Percentiles rank a stretch among this genome's conserved stretches.
Conservation (phyloP, 2,797 vertebrate species). For the Eulemur rubriventer region DNA sequence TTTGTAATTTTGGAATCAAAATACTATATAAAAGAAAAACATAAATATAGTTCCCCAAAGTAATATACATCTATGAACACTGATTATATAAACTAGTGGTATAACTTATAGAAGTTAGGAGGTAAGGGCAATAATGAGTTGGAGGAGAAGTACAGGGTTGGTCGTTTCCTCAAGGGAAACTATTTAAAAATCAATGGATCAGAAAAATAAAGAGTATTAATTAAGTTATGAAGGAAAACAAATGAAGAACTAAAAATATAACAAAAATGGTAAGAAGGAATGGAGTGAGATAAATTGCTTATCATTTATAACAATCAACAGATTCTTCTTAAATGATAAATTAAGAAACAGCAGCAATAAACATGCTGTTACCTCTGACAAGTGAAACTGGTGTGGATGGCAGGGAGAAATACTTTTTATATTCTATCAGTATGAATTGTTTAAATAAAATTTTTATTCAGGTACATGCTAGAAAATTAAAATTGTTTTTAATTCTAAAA, state of each 20-base stretch:
- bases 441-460: constrained; percentile 24
- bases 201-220: background rate
- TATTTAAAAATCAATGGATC: background rate
- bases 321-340: background rate
- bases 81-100: background rate
- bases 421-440: background rate
- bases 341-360: background rate
- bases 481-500: constrained; percentile 41
- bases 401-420: background rate
- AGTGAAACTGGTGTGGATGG: background rate
- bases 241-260: background rate
- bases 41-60: background rate
- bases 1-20: background rate
- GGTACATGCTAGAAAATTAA: background rate
- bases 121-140: background rate
- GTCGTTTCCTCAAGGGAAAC: background rate
- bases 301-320: background rate
- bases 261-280: background rate
- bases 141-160: background rate
- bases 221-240: background rate
- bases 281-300: background rate
- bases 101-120: background rate
- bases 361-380: background rate
- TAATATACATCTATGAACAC: background rate
- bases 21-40: background rate